Percentiles rank a stretch among this genome's conserved stretches.
Conservation (phyloP, 2,113 vertebrate genomes). For the Crotalus tigris region DNA sequence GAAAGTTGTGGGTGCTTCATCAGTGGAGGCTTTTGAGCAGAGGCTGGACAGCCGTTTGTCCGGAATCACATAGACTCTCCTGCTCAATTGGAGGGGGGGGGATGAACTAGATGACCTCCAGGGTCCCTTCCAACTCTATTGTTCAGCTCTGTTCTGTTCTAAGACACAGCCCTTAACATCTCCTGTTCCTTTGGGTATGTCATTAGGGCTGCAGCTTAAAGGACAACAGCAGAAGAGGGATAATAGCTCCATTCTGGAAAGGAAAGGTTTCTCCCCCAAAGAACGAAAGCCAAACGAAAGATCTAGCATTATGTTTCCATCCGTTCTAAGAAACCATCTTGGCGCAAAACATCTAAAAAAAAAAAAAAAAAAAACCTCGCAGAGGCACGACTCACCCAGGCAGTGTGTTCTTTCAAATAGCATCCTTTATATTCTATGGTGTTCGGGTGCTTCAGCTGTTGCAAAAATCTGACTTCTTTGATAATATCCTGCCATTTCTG, state of each 20-base stretch:
- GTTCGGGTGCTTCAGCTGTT: constrained; percentile 93
- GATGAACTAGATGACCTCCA: no score
- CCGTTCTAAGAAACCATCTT: not conserved
- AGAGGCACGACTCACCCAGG: constrained; percentile 81
- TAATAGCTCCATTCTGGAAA: not conserved
- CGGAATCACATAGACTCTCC: no score
- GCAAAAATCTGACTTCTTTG: constrained; percentile 96
- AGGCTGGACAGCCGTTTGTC: no score
- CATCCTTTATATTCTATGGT: constrained; percentile 99
- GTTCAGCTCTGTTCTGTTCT: no score
- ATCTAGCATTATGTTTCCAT: not conserved
- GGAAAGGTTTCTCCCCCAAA: not conserved
- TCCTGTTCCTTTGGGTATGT: not conserved
- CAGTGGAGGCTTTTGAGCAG: no score
- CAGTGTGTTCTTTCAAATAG: constrained; percentile 97
- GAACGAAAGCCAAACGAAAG: no score
- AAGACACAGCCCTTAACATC: not conserved
- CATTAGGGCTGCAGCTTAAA: not conserved
- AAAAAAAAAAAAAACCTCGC: not conserved
- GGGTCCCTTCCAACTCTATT: no score
- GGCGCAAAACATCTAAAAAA: not conserved
- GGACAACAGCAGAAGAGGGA: not conserved
- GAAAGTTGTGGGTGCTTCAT: no score
- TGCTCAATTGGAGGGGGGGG: no score
- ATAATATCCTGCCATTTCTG: constrained; percentile 99